Percentiles rank a stretch among this genome's conserved stretches.
Evolutionary conservation across 2,888 invertebrate genomes (phyloP).

Genomic region (Emmelina monodactyla): DNA sequence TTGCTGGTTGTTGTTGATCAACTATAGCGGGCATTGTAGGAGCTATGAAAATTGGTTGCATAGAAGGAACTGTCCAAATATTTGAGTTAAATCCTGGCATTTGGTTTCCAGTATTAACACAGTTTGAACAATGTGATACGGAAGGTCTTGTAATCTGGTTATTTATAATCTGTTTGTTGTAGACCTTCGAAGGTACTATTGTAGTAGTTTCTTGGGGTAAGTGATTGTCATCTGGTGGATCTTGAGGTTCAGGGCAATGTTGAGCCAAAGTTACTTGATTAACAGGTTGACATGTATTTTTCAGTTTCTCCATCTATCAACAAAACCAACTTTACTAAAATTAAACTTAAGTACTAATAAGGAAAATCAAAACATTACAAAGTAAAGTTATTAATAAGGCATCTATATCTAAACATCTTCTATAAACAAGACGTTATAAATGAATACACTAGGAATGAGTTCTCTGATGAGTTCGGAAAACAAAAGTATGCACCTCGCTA

Average conservation of each 20-base stretch:
- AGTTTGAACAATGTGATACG: conserved; percentile 3
- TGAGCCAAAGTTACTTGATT: conserved; percentile 15
- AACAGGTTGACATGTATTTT: conserved; percentile 18
- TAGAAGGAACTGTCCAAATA: conserved; percentile 20
- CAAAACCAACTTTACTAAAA: too few species aligned
- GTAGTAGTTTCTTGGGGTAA: conserved; percentile 1
- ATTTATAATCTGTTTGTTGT: conserved; percentile 23
- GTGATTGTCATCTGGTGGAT: conserved; percentile 22
- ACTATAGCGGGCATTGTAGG: conserved; percentile 12
- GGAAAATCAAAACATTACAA: not conserved
- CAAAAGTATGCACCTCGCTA: conserved; percentile 25
- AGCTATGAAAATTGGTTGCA: conserved; percentile 15
- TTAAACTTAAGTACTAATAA: too few species aligned
- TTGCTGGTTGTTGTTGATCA: conserved; percentile 15
- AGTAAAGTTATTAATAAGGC: not conserved
- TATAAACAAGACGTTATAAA: too few species aligned
- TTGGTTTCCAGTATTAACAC: not conserved
- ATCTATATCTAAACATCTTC: not conserved
- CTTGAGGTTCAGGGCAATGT: conserved; percentile 32
- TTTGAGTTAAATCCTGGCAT: conserved; percentile 18
- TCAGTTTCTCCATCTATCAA: conserved; percentile 33
- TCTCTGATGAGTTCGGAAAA: not conserved
- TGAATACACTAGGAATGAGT: too few species aligned
- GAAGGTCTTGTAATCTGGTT: conserved; percentile 20
- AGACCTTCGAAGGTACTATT: conserved; percentile 13